Evolutionary conservation across 2,888 invertebrate species (phyloP).

Genomic region (Sinodicranocentrus sp.): DNA sequence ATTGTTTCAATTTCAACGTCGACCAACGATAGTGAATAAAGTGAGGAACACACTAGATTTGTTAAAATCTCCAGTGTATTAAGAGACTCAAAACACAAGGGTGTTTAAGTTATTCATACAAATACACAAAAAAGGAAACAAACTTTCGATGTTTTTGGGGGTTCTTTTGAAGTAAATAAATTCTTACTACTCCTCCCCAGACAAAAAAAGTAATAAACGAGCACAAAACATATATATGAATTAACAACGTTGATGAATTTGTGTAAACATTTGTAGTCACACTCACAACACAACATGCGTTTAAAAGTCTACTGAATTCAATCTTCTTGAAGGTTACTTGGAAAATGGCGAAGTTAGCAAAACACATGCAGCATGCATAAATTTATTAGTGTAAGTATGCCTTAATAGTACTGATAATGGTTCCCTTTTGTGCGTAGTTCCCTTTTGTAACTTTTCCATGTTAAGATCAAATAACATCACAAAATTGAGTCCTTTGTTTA

Average conservation of each 20-base stretch:
- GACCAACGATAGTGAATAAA: too few species aligned
- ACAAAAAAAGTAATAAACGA: slow-evolving; percentile 8
- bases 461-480: slow-evolving; percentile 16
- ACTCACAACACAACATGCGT: background rate
- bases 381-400: too few species aligned
- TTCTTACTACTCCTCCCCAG: slow-evolving; percentile 44
- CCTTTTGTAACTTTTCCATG: slow-evolving; percentile 3
- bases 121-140: too few species aligned
- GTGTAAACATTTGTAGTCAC: slow-evolving; percentile 5
- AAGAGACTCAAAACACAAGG: background rate
- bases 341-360: background rate
- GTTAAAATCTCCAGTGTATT: too few species aligned
- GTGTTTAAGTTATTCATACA: background rate
- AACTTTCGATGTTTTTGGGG: too few species aligned
- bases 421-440: slow-evolving; percentile 25
- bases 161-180: slow-evolving; percentile 41
- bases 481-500: slow-evolving; percentile 18
- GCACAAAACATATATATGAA: slow-evolving; percentile 21
- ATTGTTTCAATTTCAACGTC: too few species aligned
- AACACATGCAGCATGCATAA: too few species aligned
- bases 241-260: too few species aligned
- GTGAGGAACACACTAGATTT: too few species aligned
- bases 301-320: background rate
- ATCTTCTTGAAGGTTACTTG: slow-evolving; percentile 4
- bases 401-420: too few species aligned